These are phyloP conservation scores for Arvicola amphibius DNA, from an alignment of 2,797 vertebrate genomes.

Conservation along the genomic window DNA sequence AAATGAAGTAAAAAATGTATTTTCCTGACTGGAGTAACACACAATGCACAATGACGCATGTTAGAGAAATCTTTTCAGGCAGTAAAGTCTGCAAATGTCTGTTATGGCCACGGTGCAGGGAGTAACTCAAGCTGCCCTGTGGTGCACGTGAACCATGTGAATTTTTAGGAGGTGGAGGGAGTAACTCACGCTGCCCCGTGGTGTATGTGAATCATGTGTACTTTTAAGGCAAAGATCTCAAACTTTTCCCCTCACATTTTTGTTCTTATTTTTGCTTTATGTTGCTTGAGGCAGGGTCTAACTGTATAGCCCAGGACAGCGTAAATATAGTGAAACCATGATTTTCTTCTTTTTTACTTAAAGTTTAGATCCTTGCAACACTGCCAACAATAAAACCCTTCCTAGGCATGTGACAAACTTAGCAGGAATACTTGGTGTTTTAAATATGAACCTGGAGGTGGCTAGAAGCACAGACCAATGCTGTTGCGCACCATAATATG, in stretches of 20 bases:
- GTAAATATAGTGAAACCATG: not conserved
- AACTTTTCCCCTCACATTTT: not conserved
- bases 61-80: not conserved
- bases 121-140: no score
- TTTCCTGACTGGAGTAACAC: not conserved
- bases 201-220: no score
- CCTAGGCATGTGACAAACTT: not conserved
- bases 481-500: constrained; percentile 3
- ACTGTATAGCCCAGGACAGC: not conserved
- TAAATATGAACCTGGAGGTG: constrained; percentile 45
- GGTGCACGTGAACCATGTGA: no score
- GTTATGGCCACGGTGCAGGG: not conserved
- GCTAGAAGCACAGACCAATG: constrained; percentile 25
- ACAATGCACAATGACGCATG: not conserved
- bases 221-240: not conserved
- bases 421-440: constrained; percentile 12
- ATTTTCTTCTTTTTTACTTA: not conserved
- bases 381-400: constrained; percentile 12
- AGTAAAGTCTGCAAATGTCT: not conserved
- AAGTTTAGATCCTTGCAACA: constrained; percentile 20
- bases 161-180: no score
- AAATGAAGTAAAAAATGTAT: not conserved
- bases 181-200: no score
- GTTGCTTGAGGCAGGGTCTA: not conserved
- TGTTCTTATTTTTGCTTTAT: not conserved